phyloP scores from a whole-genome alignment of 2,797 vertebrate genomes.

The Xiphophorus birchmanni region DNA sequence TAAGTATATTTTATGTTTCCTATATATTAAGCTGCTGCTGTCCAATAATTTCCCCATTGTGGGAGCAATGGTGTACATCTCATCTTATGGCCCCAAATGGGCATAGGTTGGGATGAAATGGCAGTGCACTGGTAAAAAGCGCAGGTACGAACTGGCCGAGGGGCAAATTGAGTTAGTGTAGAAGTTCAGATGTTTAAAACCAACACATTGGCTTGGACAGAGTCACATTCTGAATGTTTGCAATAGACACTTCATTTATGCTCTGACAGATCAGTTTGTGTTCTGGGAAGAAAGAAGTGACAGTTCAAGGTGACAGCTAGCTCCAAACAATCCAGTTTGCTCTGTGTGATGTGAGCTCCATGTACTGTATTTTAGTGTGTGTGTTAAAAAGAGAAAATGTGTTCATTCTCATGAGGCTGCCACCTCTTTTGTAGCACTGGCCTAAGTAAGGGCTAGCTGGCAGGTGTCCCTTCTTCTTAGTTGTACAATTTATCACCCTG shows the following conservation, averaged over 20 bases:
- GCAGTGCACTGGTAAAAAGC: not conserved
- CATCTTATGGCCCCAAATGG: not conserved
- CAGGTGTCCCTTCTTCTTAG: constrained; percentile 81
- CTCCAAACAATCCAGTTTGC: constrained; percentile 57
- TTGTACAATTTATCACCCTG: constrained; percentile 80
- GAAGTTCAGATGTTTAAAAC: not conserved
- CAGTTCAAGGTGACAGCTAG: constrained; percentile 74
- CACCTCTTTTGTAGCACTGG: constrained; percentile 46
- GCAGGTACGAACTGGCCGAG: not conserved
- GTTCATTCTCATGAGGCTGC: constrained; percentile 27
- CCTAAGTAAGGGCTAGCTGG: constrained; percentile 64
- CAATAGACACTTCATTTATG: constrained; percentile 61
- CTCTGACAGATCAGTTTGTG: constrained; percentile 65
- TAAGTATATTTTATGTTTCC: not conserved
- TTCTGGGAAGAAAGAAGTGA: constrained; percentile 63
- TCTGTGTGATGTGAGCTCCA: constrained; percentile 46
- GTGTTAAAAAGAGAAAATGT: constrained; percentile 5
- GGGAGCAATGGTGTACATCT: not conserved
- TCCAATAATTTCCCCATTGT: not conserved
- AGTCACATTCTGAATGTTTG: constrained; percentile 26
- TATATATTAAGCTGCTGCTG: not conserved
- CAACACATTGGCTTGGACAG: not conserved
- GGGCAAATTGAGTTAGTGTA: not conserved
- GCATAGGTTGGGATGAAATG: not conserved
- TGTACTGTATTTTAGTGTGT: constrained; percentile 40